phyloP scores from a whole-genome alignment of 2,113 vertebrate genomes.

The Thamnophis sirtalis region DNA sequence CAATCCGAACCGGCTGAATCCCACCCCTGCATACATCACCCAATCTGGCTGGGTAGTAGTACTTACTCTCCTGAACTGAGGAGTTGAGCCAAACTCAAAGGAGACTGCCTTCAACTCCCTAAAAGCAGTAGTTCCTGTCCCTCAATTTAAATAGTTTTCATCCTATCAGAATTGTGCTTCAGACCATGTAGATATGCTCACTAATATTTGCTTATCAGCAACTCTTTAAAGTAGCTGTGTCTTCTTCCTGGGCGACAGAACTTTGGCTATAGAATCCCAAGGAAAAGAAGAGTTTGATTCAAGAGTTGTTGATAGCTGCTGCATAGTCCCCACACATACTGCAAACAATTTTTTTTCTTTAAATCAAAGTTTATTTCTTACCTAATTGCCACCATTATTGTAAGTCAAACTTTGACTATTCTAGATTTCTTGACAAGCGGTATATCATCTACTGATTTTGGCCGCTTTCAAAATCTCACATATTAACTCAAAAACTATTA shows the following conservation, averaged over 20 bases:
- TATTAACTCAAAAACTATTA: background rate
- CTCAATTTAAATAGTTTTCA: background rate
- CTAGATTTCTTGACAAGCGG: background rate
- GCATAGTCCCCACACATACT: background rate
- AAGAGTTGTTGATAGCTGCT: background rate
- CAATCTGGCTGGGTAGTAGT: background rate
- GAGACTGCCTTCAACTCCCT: background rate
- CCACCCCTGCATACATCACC: background rate
- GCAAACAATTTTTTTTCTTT: background rate
- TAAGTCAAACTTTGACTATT: background rate
- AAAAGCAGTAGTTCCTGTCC: background rate
- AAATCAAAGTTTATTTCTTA: background rate
- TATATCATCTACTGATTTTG: background rate
- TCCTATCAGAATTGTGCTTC: background rate
- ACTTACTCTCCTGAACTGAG: background rate
- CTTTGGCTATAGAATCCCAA: background rate
- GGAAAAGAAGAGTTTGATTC: background rate
- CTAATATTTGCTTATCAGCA: background rate
- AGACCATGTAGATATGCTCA: background rate
- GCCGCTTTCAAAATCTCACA: background rate
- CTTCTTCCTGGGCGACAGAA: background rate
- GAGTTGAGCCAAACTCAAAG: background rate
- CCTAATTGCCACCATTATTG: background rate
- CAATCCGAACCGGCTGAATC: no score
- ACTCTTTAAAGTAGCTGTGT: background rate